Conservation (phyloP, 2,113 vertebrate genomes). For the Python bivittatus region DNA sequence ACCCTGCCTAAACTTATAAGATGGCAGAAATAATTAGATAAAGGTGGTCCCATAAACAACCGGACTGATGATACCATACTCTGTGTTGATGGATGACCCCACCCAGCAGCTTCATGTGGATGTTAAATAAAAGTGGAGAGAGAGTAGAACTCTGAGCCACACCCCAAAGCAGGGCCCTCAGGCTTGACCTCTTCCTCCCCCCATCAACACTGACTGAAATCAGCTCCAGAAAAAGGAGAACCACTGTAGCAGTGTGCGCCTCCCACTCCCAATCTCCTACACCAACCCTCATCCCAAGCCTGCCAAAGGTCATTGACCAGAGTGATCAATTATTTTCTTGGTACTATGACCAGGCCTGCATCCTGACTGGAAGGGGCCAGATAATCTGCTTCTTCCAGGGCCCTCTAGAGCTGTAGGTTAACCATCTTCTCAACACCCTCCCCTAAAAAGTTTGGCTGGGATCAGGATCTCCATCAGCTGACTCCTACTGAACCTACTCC, state of each 20-base stretch:
- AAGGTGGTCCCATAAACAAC: background rate
- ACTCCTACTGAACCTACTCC: background rate
- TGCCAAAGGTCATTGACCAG: background rate
- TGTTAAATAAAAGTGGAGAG: background rate
- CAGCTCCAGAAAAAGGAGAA: background rate
- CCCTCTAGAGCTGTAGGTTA: background rate
- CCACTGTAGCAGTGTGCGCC: background rate
- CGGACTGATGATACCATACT: background rate
- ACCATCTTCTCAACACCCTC: background rate
- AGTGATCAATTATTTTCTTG: background rate
- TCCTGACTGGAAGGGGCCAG: background rate
- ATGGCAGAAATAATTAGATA: background rate
- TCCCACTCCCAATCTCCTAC: background rate
- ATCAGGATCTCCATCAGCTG: background rate
- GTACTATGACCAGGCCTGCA: background rate
- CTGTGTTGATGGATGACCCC: background rate
- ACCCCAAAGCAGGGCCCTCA: background rate
- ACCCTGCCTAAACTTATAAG: background rate
- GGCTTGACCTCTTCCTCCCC: background rate
- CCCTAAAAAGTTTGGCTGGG: background rate
- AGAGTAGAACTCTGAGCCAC: background rate
- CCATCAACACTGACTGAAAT: background rate
- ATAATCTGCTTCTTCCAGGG: background rate
- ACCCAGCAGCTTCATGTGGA: background rate
- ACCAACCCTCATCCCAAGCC: background rate